Percentiles rank a stretch among this genome's conserved stretches.
These are phyloP conservation scores for Micropoecilia bifurca DNA, from an alignment of 2,797 vertebrate species.

Conservation along the genomic window DNA sequence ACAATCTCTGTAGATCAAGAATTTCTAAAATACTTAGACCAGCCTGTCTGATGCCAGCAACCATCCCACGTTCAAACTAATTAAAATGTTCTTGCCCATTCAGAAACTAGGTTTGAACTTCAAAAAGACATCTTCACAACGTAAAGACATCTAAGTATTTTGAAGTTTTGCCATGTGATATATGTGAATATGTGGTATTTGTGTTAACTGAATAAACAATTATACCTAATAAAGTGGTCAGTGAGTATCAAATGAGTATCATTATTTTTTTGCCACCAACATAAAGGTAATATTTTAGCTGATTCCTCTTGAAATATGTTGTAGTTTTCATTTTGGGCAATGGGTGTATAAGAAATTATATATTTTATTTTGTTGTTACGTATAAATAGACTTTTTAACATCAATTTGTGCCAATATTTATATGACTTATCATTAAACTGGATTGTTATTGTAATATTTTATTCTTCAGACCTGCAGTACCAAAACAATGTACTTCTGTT, in stretches of 20 bases:
- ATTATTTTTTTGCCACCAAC: slow-evolving; percentile 5
- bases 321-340: slow-evolving; percentile 25
- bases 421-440: background rate
- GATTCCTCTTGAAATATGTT: slow-evolving; percentile 1
- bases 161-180: background rate
- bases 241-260: background rate
- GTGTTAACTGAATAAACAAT: background rate
- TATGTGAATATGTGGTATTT: background rate
- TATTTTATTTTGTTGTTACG: slow-evolving; percentile 8
- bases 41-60: background rate
- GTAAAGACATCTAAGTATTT: background rate
- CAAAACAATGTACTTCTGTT: slow-evolving; percentile 36
- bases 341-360: slow-evolving; percentile 14
- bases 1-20: background rate
- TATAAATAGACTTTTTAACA: slow-evolving; percentile 6
- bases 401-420: background rate
- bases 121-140: background rate
- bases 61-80: background rate
- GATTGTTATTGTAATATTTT: slow-evolving; percentile 21
- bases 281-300: slow-evolving; percentile 12
- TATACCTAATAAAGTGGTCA: background rate
- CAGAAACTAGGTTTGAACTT: background rate
- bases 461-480: slow-evolving; percentile 43
- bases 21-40: background rate
- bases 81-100: background rate